Evolutionary conservation across 2,888 invertebrate species (phyloP).

Genomic region (Epiperipatus broadwayi): DNA sequence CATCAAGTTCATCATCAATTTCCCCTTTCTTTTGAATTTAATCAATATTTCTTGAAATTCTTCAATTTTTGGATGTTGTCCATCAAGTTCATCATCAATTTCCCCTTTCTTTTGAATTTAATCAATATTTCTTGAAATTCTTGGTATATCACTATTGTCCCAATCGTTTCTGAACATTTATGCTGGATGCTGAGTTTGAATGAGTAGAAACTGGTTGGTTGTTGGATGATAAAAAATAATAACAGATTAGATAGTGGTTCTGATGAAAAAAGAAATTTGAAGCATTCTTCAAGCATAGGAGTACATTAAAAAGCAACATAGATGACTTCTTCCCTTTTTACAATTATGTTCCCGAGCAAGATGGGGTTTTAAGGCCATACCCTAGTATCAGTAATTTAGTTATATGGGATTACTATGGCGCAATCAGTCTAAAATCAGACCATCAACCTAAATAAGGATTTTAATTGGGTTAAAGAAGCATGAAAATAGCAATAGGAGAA

Average conservation of each 20-base stretch:
- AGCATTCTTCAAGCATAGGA: too few relatives aligned
- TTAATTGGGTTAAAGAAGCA: too few relatives aligned
- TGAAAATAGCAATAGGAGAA: too few relatives aligned
- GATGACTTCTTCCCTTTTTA: too few relatives aligned
- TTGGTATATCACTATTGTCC: slow-evolving; percentile 91
- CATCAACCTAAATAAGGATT: too few relatives aligned
- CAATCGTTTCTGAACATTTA: slow-evolving; percentile 83
- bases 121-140: slow-evolving; percentile 82
- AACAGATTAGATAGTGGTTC: slow-evolving; percentile 21
- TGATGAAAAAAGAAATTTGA: slow-evolving; percentile 22
- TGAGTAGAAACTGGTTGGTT: slow-evolving; percentile 46
- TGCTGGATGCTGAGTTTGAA: slow-evolving; percentile 81
- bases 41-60: slow-evolving; percentile 82
- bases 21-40: slow-evolving; percentile 91
- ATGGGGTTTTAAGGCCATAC: slow-evolving; percentile 57
- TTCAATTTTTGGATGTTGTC: too few relatives aligned
- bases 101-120: slow-evolving; percentile 91
- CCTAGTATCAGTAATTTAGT: slow-evolving; percentile 64
- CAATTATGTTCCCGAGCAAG: too few relatives aligned
- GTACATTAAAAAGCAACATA: too few relatives aligned
- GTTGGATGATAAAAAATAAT: slow-evolving; percentile 18
- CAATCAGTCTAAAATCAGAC: too few relatives aligned
- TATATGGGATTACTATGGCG: slow-evolving; percentile 90
- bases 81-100: slow-evolving; percentile 71
- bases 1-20: slow-evolving; percentile 86